Percentiles rank a stretch among this genome's conserved stretches.
Evolutionary conservation across 2,888 invertebrate species (phyloP).

Genomic region (Callyntrura sp.): DNA sequence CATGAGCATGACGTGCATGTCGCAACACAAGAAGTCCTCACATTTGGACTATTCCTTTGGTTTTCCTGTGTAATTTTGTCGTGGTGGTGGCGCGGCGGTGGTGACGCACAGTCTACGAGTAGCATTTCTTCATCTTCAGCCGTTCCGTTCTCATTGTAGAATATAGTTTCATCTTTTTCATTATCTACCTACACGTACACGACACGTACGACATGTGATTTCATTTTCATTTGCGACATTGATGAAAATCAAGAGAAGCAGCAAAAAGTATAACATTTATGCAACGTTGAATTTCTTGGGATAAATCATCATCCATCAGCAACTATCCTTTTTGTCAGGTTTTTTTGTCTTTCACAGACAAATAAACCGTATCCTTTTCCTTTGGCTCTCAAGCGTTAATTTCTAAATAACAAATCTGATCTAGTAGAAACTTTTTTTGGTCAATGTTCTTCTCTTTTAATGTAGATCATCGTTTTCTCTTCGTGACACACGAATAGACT

Average conservation of each 20-base stretch:
- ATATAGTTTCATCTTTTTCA: neutral
- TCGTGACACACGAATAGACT: neutral
- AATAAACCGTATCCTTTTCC: neutral
- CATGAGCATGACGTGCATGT: too few relatives aligned
- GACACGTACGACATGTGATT: neutral
- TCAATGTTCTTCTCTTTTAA: neutral
- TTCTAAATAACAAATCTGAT: too few relatives aligned
- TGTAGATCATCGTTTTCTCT: neutral
- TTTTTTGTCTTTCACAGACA: neutral
- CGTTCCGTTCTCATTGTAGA: too few relatives aligned
- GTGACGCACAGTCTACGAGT: too few relatives aligned
- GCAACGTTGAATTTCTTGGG: neutral
- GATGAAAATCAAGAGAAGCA: neutral
- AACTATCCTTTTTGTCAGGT: neutral
- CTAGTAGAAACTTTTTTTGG: too few relatives aligned
- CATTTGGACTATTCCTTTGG: too few relatives aligned
- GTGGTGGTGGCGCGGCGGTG: too few relatives aligned
- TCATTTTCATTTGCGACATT: neutral
- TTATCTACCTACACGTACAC: neutral
- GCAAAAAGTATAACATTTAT: neutral
- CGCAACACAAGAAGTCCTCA: too few relatives aligned
- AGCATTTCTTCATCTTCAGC: neutral
- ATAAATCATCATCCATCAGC: neutral
- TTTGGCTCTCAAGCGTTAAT: neutral
- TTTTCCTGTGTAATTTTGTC: too few relatives aligned